Base-by-base conservation (phyloP, 2,888 invertebrate genomes). In the Pandemis cinnamomeana region DNA sequence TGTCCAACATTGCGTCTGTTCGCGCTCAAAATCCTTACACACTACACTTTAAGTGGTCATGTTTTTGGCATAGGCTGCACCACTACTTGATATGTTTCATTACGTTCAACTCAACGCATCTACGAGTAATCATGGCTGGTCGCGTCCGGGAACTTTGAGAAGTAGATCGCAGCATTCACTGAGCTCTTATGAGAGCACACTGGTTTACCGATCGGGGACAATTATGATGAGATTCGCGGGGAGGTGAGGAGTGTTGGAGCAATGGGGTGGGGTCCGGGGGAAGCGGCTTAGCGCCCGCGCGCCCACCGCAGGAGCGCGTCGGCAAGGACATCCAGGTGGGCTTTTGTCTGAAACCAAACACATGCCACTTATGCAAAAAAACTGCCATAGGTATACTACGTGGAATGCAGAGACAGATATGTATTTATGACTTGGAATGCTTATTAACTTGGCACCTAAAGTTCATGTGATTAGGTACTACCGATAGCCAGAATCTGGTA, bases 231-330 rank as follows among this genome's bases (percentile, higher is more conserved):
- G 82, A 85, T 89, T 84, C 85, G 80, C 86, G 85, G 86, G 85
- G 86, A 89, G 87, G 88, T 84, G 84, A 82, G 86, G 86, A 84
- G 82, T 86, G 85, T 83, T 81, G 84, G 83, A 86, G 87, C 84
- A 83, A 84, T 86, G 79, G 84, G 84, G 83, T 82, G 83, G 81
- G 76, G 84, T 84, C 81, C 83, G 82, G 86, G 83, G 84, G 77
- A 80, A 80, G 72, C 71, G 82, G 78, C 76, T 85, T 98, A 98
- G 95, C 98, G 98, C 86, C 98, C 98, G 92, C 98, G 96, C 89
- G 98, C 98, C 98, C 98, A 98, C 90, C 98, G 96, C 83, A 98
- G 95, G 84, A 98, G 95, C 88, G 98, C 98, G 94, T 98, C 98
- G 81, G 98, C 98, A 91, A 98, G 94, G 82, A 98, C 98, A 95